These are phyloP conservation scores for Perccottus glenii DNA, from an alignment of 2,113 vertebrate genomes.

Conservation along the genomic window DNA sequence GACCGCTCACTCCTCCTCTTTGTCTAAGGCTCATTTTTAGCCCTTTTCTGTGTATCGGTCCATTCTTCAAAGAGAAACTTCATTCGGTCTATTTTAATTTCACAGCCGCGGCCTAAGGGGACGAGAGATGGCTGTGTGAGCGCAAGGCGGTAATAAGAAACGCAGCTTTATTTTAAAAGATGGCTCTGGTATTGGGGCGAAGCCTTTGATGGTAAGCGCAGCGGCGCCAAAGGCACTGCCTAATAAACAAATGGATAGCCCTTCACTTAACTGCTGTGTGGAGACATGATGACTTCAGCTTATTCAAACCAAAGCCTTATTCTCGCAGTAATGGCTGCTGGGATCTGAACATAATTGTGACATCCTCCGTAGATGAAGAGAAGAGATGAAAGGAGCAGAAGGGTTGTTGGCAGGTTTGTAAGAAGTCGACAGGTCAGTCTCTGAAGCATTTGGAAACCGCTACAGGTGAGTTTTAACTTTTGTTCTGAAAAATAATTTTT, in stretches of 20 bases:
- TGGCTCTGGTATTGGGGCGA: conserved; percentile 59
- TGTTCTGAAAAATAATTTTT: too few relatives aligned
- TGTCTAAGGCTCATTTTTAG: conserved; percentile 62
- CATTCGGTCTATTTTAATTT: conserved; percentile 84
- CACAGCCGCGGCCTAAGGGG: conserved; percentile 75
- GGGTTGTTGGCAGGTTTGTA: neutral
- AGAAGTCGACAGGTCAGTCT: neutral
- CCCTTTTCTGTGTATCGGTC: conserved; percentile 74
- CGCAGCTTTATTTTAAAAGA: conserved; percentile 67
- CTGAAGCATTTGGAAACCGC: neutral
- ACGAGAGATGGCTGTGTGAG: conserved; percentile 61
- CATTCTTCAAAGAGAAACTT: conserved; percentile 83
- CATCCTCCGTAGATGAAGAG: neutral
- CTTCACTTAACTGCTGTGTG: conserved; percentile 34
- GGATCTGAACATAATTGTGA: neutral
- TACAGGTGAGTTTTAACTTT: too few relatives aligned
- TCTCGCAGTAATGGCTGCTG: conserved; percentile 1
- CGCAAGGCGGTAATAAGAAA: conserved; percentile 61
- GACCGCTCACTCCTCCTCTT: conserved; percentile 59
- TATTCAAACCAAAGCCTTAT: conserved; percentile 3
- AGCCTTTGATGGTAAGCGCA: conserved; percentile 69
- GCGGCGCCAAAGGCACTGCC: conserved; percentile 50
- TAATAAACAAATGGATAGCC: conserved; percentile 63
- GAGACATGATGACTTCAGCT: conserved; percentile 8
- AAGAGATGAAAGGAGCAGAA: neutral